Base-by-base conservation (phyloP, 2,888 invertebrate species). In the Maniola hyperantus region DNA sequence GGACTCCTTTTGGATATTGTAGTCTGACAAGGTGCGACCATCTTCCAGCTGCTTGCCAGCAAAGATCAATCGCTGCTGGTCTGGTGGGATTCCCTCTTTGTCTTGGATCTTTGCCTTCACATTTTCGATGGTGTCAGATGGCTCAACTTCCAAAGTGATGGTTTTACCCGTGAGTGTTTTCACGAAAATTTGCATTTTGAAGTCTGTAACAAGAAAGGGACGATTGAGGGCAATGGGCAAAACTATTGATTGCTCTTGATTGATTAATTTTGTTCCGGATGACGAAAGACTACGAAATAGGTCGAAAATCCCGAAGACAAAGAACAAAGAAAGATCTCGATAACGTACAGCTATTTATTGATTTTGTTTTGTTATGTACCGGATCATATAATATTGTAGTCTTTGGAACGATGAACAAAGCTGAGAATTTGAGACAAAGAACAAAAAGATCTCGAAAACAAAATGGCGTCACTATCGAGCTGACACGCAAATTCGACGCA, bases 291-390 rank as follows among this genome's bases (percentile, higher is more conserved):
- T 2, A 46, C 15, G 7, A 5, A 50, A 39, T 11, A 39, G 11
- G 11, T 54, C 20, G 51, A 61, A 62, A 57, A 26, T 44, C 15
- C 13, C n/a, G 53, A 64, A 72, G 73, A 78, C 75, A 78, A 79
- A 79, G 84, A 85, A 89, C 87, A 88, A 88, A 87, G 88, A 85
- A 85, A 81, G 74, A 81, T 85, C 84, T 81, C 77, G 83, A 81
- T 73, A 26, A 4, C 26, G 4, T 26, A 4, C 26, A 26, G 26
- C 26, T 26, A 26, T 26, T 26, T 26, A 26, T 4, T 2, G n/a
- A n/a, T n/a, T n/a, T n/a, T n/a, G n/a, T n/a, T n/a, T n/a, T n/a
- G n/a, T n/a, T n/a, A n/a, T n/a, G n/a, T n/a, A n/a, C n/a, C n/a
- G n/a, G n/a, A n/a, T n/a, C n/a, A n/a, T n/a, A n/a, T n/a, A n/a